phyloP scores from a whole-genome alignment of 2,888 invertebrate genomes.

The Alviniconcha strummeri region DNA sequence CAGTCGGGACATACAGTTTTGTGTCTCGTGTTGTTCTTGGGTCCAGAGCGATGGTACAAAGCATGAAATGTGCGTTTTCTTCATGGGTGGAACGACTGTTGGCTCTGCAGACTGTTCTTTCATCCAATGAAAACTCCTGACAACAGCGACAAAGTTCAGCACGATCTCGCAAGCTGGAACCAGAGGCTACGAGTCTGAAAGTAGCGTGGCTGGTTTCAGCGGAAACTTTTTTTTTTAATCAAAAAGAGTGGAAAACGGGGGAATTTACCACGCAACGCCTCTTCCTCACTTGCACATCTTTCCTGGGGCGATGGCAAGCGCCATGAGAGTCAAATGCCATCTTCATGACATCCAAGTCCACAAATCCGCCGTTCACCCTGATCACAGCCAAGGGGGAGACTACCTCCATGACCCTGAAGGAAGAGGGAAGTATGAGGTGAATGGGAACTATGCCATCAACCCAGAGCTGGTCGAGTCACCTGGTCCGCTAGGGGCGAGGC shows the following conservation, averaged over 20 bases:
- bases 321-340: slow-evolving; percentile 22
- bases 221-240: background rate
- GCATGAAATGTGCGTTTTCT: no score
- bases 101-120: no score
- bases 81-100: no score
- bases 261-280: no score
- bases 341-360: slow-evolving; percentile 30
- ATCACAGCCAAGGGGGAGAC: slow-evolving; percentile 5
- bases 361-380: slow-evolving; percentile 32
- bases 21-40: no score
- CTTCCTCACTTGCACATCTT: background rate
- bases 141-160: background rate
- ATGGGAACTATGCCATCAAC: slow-evolving; percentile 42
- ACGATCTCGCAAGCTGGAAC: background rate
- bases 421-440: slow-evolving; percentile 41
- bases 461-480: slow-evolving; percentile 15
- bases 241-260: no score
- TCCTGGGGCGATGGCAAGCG: slow-evolving; percentile 18
- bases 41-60: no score
- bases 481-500: background rate
- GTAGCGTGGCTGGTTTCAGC: background rate
- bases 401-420: slow-evolving; percentile 13
- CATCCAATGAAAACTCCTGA: no score
- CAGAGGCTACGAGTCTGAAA: background rate
- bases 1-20: no score